Base-by-base conservation (phyloP, 1,140 invertebrate species). In the Frieseomelitta varia region DNA sequence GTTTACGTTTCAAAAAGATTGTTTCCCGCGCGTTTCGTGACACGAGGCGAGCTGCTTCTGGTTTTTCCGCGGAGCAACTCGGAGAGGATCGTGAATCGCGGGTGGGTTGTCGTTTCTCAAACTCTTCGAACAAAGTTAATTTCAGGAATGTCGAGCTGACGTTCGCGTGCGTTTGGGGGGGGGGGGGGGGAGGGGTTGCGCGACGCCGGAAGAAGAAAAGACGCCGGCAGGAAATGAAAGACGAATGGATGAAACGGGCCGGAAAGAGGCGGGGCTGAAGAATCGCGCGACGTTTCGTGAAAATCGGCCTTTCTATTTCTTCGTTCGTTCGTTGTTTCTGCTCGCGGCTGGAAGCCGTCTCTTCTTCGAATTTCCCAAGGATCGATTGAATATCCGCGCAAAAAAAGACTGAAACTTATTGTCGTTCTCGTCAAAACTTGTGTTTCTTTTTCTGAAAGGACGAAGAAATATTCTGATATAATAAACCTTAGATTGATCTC, bases 111-210 rank as follows among this genome's bases (percentile, higher is more conserved):
- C 34, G 67, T 15, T 21, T 11, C n/a, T 4, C 21, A 15, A 77
- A 71, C 58, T 81, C 65, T 51, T 30, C 1, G 73, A 78, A 65
- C 81, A 47, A 87, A 83, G 74, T 86, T 87, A 82, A 86, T 85
- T 86, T 65, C 56, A 51, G 19, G 34, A 87, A 76, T 12, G 61
- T 47, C 47, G 68, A 2, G 1, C 12, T 21, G 69, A n/a, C 19
- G 79, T 74, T 74, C 75, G 39, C 51, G 74, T 81, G 47, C 15
- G 19, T 15, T n/a, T n/a, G n/a, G n/a, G n/a, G n/a, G n/a, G n/a
- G n/a, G n/a, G n/a, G 17, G n/a, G 19, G 17, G n/a, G 19, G 34
- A 2, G 67, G 27, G 63, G 19, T 27, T 27, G 67, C 27, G 19
- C 30, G 1, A 30, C 27, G 17, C 24, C 34, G 1, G 21, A 51